phyloP scores from a whole-genome alignment of 1,140 invertebrate species.

The Pseudoatta argentina region DNA sequence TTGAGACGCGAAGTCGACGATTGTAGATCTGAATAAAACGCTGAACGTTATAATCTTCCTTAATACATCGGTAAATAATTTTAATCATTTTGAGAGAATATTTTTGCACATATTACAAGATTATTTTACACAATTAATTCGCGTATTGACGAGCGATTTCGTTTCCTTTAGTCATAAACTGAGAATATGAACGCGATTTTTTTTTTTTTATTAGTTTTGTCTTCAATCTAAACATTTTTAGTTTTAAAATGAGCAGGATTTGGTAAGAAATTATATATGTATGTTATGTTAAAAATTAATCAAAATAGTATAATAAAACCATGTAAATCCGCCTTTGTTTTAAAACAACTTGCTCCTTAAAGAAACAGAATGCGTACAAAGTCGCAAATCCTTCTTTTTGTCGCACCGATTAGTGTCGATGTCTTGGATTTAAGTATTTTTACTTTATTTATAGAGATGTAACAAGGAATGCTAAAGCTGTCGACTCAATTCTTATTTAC shows the following conservation, averaged over 20 bases:
- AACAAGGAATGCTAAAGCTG: not conserved
- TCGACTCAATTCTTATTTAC: not conserved
- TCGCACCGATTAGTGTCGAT: too few relatives aligned
- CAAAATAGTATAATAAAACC: not conserved
- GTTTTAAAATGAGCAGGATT: not conserved
- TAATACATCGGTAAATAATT: not conserved
- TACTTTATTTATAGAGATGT: not conserved
- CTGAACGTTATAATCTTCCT: not conserved
- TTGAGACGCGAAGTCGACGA: not conserved
- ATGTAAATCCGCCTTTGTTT: not conserved
- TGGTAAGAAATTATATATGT: not conserved
- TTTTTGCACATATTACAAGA: not conserved
- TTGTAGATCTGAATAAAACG: not conserved
- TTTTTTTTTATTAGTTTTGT: too few relatives aligned
- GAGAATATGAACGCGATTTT: not conserved
- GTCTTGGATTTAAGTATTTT: not conserved
- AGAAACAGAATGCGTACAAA: not conserved
- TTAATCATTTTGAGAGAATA: not conserved
- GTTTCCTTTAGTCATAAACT: not conserved
- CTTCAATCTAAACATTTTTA: not conserved
- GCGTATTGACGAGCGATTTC: not conserved
- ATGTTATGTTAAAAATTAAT: not conserved
- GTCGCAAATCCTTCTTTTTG: not conserved
- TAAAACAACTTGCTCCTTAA: not conserved
- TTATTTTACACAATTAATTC: slow-evolving; percentile 8